Percentiles rank a stretch among this genome's conserved stretches.
Evolutionary conservation across 2,113 vertebrate genomes (phyloP).

Genomic region (Leuciscus idus): DNA sequence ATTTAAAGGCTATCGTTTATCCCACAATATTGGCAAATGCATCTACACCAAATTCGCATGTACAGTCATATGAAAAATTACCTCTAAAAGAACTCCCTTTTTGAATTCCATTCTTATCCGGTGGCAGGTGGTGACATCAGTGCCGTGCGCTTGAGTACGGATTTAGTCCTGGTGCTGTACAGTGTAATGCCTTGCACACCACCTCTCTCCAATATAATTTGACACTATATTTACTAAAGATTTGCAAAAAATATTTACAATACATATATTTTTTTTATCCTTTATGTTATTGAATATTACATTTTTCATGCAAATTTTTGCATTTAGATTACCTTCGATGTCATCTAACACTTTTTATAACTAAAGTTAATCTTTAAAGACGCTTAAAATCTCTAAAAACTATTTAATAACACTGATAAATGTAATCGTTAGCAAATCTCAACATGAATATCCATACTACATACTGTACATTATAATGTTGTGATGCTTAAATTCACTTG

Average conservation of each 20-base stretch:
- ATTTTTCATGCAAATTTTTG: neutral
- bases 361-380: no score
- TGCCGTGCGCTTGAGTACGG: conserved; percentile 55
- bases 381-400: no score
- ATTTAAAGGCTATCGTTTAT: neutral
- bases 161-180: conserved; percentile 59
- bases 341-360: no score
- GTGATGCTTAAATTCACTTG: no score
- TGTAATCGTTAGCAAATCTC: no score
- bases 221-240: neutral
- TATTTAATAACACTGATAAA: no score
- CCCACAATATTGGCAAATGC: neutral
- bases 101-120: conserved; percentile 66
- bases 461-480: no score
- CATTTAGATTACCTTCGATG: neutral
- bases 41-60: neutral
- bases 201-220: conserved; percentile 15
- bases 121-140: conserved; percentile 62
- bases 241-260: neutral
- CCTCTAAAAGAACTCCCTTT: conserved; percentile 54
- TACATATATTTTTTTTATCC: neutral
- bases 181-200: conserved; percentile 55
- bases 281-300: neutral
- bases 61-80: neutral
- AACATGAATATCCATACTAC: no score